phyloP scores from a whole-genome alignment of 2,797 vertebrate genomes.

The Buphagus erythrorhynchus region DNA sequence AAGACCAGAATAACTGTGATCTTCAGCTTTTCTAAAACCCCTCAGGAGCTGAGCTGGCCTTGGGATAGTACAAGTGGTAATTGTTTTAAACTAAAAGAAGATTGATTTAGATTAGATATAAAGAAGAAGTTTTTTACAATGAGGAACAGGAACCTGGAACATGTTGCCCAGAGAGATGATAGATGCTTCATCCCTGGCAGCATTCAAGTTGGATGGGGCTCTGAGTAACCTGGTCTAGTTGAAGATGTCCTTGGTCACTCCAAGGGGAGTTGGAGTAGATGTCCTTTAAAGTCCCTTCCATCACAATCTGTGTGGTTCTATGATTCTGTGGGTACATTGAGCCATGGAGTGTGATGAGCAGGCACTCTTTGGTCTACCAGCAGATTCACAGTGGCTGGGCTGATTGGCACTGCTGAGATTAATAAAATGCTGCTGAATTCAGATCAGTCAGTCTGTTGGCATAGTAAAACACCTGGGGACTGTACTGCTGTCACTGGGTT shows the following conservation, averaged over 20 bases:
- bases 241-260: background rate
- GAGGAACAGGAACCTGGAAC: background rate
- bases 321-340: background rate
- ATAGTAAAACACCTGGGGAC: background rate
- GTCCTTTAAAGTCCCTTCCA: background rate
- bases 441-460: background rate
- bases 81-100: background rate
- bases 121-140: background rate
- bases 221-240: background rate
- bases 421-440: background rate
- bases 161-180: background rate
- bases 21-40: background rate
- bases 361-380: background rate
- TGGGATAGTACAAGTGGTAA: background rate
- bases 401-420: background rate
- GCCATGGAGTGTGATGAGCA: background rate
- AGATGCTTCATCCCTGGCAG: background rate
- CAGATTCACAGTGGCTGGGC: background rate
- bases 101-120: background rate
- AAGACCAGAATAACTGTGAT: background rate
- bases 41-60: background rate
- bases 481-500: background rate
- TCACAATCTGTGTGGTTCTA: background rate
- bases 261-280: background rate
- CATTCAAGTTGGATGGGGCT: background rate